Base-by-base conservation (phyloP, 2,888 invertebrate species). In the Anoncus sp. region DNA sequence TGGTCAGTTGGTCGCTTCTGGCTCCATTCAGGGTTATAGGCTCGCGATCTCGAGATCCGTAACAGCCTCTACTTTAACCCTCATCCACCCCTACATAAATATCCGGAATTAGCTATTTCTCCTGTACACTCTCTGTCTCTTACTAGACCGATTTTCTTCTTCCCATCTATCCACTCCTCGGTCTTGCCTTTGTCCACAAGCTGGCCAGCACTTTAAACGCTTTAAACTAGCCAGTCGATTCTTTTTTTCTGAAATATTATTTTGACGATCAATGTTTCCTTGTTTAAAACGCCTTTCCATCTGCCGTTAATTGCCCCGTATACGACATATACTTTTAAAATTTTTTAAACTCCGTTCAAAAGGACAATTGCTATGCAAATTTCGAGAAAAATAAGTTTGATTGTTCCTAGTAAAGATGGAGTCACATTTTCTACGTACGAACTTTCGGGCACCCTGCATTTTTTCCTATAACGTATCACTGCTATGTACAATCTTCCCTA, bases 51-150 rank as follows among this genome's bases (percentile, higher is more conserved):
- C 88, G 89, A 89, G 87, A 87, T 83, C 84, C 88, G 90, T 90
- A 90, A 90, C 90, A 89, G 85, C 87, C 87, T 87, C 88, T 88
- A 88, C 89, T 89, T 90, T 87, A 87, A 81, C 89, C 88, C 70
- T 65, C 73, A 47, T 72, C 72, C 62, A 27, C 49, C 89, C 89
- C 88, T 87, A 91, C 91, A 91, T 91, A 91, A 91, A 91, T 91
- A 91, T 91, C 90, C 90, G 91, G 91, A 91, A 91, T 91, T 91
- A 91, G 91, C 90, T 89, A 91, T 91, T 91, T 91, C 90, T 91
- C 91, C 87, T 89, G 87, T 85, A 84, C 84, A 82, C 83, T 78
- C 76, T n/a, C 43, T 60, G 63, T 75, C 69, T 77, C 67, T 47
- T 70, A 43, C 62, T 55, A 22, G 47, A 45, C 77, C 82, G 81